Conservation (phyloP, 2,888 invertebrate species). For the Scotopteryx bipunctaria region DNA sequence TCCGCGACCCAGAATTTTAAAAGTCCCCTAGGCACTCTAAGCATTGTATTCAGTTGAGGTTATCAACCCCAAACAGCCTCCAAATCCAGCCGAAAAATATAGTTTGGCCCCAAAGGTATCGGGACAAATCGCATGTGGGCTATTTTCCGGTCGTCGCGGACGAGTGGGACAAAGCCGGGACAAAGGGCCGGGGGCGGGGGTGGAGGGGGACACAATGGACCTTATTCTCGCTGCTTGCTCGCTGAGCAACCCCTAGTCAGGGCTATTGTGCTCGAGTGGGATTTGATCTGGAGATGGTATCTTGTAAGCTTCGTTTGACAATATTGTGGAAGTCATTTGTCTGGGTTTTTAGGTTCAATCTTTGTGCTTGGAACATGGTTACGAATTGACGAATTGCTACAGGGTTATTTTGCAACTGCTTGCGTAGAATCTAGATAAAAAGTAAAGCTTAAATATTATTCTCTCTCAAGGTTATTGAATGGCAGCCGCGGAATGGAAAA, state of each 20-base stretch:
- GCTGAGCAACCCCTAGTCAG: constrained; percentile 34
- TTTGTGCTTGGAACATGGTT: too few species aligned
- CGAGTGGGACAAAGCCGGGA: constrained; percentile 21
- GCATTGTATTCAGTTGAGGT: too few species aligned
- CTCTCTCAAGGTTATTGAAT: too few species aligned
- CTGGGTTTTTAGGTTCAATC: constrained; percentile 1
- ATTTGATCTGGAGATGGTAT: constrained; percentile 35
- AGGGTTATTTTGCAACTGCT: too few species aligned
- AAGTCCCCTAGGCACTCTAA: too few species aligned
- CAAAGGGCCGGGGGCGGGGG: constrained; percentile 7
- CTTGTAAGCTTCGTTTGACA: constrained; percentile 35
- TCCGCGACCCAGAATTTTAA: too few species aligned
- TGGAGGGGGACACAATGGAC: constrained; percentile 22
- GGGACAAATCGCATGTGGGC: constrained; percentile 33
- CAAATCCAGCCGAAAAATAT: constrained; percentile 25
- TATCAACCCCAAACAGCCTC: constrained; percentile 2
- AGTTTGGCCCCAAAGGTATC: constrained; percentile 27
- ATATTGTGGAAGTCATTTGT: constrained; percentile 28
- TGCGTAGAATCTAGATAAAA: too few species aligned
- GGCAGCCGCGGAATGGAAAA: too few species aligned
- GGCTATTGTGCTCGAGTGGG: constrained; percentile 34
- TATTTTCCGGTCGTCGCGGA: constrained; percentile 35
- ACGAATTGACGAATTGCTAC: too few species aligned
- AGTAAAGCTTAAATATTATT: too few species aligned
- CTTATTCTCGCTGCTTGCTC: constrained; percentile 26